phyloP scores from a whole-genome alignment of 2,888 invertebrate species.

The Brachyptera putata region DNA sequence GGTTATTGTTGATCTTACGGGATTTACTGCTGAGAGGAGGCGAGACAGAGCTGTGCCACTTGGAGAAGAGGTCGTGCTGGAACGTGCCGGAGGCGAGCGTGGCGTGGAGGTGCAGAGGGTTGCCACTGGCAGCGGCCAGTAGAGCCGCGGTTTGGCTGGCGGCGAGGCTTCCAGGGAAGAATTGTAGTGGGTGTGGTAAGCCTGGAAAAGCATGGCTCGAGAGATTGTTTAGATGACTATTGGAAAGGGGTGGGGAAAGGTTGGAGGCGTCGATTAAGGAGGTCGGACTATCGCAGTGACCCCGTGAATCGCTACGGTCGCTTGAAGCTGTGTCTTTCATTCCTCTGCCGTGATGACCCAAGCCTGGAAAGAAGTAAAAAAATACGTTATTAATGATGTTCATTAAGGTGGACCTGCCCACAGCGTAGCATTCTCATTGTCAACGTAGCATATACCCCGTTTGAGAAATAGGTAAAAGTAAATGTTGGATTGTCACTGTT shows the following conservation, averaged over 20 bases:
- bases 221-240: conserved; percentile 39
- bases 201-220: conserved; percentile 49
- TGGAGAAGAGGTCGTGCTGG: conserved; percentile 21
- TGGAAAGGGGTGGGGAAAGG: conserved; percentile 18
- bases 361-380: not conserved
- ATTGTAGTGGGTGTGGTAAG: conserved; percentile 41
- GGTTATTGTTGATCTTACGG: conserved; percentile 42
- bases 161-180: conserved; percentile 39
- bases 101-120: conserved; percentile 24
- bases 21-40: conserved; percentile 40
- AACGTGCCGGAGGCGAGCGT: conserved; percentile 17
- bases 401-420: too few species aligned
- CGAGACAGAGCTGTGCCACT: conserved; percentile 17
- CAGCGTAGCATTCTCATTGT: too few species aligned
- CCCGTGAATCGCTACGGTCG: conserved; percentile 49
- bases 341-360: not conserved
- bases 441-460: too few species aligned
- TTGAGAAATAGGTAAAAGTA: too few species aligned
- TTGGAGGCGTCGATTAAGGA: conserved; percentile 33
- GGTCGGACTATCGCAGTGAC: conserved; percentile 42
- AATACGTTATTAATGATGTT: too few species aligned
- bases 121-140: conserved; percentile 37
- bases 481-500: too few species aligned
- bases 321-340: conserved; percentile 39
- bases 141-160: conserved; percentile 47